Evolutionary conservation across 1,140 invertebrate genomes (phyloP).

Genomic region (Adelges cooleyi): DNA sequence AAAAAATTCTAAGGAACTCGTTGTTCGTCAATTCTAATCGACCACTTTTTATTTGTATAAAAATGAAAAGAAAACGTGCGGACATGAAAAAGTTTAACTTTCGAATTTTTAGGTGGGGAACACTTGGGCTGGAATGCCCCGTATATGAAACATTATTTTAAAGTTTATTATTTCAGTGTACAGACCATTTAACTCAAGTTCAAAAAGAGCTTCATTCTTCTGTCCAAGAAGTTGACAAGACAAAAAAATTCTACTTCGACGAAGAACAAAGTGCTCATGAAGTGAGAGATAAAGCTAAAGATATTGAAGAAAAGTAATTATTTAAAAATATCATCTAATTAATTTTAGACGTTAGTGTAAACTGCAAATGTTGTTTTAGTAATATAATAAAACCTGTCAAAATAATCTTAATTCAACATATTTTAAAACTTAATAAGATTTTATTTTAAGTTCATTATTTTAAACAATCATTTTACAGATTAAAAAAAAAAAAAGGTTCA

Average conservation of each 20-base stretch:
- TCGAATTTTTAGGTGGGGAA: not conserved
- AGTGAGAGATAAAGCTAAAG: constrained; percentile 83
- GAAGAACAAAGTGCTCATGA: constrained; percentile 92
- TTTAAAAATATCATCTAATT: no score
- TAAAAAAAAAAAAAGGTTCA: constrained; percentile 92
- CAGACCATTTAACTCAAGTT: constrained; percentile 70
- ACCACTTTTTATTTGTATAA: no score
- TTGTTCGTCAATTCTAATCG: no score
- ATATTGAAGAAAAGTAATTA: constrained; percentile 91
- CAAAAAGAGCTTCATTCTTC: constrained; percentile 82
- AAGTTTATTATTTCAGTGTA: constrained; percentile 49
- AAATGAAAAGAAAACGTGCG: no score
- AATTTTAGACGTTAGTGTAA: no score
- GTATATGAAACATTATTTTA: no score
- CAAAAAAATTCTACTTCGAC: constrained; percentile 88
- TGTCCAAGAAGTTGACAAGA: constrained; percentile 84
- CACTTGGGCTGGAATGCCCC: not conserved
- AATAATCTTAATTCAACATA: not conserved
- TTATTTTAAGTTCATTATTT: not conserved
- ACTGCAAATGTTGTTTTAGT: no score
- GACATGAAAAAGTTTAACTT: no score
- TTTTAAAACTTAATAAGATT: not conserved
- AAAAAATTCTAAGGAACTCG: no score
- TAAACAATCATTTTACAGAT: constrained; percentile 49
- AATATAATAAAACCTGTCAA: no score